Conservation (phyloP, 2,113 vertebrate genomes). For the Rhodinocichla rosea region DNA sequence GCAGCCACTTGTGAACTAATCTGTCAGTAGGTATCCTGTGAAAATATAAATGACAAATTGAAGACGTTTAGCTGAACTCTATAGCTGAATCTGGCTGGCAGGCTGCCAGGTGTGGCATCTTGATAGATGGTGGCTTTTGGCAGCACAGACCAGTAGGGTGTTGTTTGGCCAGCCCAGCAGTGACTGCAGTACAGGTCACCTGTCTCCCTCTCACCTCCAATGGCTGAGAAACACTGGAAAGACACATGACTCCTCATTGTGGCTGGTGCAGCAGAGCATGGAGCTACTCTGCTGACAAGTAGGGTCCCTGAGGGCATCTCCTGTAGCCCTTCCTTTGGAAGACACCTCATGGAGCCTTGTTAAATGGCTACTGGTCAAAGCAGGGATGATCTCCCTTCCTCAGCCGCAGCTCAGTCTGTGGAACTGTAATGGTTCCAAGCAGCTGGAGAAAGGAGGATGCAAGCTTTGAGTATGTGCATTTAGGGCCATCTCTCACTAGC, state of each 20-base stretch:
- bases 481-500: not conserved
- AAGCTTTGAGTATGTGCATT: not conserved
- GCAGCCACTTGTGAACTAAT: not conserved
- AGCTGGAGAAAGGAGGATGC: not conserved
- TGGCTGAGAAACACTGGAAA: not conserved
- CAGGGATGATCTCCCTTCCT: not conserved
- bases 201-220: not conserved
- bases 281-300: not conserved
- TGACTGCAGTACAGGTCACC: not conserved
- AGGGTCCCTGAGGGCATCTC: not conserved
- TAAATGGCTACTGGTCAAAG: not conserved
- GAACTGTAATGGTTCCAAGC: not conserved
- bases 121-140: not conserved
- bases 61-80: not conserved
- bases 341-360: not conserved
- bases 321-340: not conserved
- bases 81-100: not conserved
- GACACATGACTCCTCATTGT: rapidly evolving
- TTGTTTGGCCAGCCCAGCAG: not conserved
- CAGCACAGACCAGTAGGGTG: not conserved
- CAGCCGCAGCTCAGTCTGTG: not conserved
- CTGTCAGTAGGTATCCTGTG: not conserved
- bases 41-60: not conserved
- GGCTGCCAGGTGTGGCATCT: not conserved
- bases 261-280: not conserved